Conservation (phyloP, 37 sponge, comb jelly and placozoan genomes). For the Cladorhizidae sp. region DNA sequence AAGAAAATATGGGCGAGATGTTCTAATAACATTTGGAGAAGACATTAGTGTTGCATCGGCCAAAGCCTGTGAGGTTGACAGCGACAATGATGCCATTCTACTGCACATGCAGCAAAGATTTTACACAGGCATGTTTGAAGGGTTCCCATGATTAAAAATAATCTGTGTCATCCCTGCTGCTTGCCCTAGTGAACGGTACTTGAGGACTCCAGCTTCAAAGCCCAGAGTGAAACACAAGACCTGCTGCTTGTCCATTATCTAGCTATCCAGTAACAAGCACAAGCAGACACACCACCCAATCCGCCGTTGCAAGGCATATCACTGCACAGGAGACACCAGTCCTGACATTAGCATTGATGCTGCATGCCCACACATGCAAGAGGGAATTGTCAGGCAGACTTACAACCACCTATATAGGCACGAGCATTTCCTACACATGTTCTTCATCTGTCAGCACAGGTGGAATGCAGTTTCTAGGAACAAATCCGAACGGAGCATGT, state of each 20-base stretch:
- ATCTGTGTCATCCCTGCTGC: slow-evolving; percentile 19
- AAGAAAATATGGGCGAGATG: slow-evolving; percentile 5
- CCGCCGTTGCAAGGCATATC: slow-evolving; percentile 19
- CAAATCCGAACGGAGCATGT: slow-evolving; percentile 31
- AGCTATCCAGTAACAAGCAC: not conserved
- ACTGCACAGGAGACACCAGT: slow-evolving; percentile 37
- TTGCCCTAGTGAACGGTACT: slow-evolving; percentile 16
- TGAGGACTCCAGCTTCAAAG: not conserved
- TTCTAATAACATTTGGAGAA: slow-evolving; percentile 33
- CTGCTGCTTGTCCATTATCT: slow-evolving; percentile 1
- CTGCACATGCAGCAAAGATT: slow-evolving; percentile 40
- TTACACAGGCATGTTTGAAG: not conserved
- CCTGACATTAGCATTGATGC: slow-evolving; percentile 18
- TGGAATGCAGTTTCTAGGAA: slow-evolving; percentile 29
- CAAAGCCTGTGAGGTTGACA: slow-evolving; percentile 42
- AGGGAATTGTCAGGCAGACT: slow-evolving; percentile 31
- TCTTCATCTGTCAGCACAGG: slow-evolving; percentile 21
- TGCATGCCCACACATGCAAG: slow-evolving; percentile 49
- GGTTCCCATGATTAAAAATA: slow-evolving; percentile 23
- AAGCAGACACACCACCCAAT: not conserved
- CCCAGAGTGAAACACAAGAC: not conserved
- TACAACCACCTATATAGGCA: slow-evolving; percentile 12
- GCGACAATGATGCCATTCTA: slow-evolving; percentile 37
- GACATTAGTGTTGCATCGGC: slow-evolving; percentile 26
- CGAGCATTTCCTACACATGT: slow-evolving; percentile 35